Evolutionary conservation across 2,888 invertebrate genomes (phyloP).

Genomic region (Lasius fuliginosus): DNA sequence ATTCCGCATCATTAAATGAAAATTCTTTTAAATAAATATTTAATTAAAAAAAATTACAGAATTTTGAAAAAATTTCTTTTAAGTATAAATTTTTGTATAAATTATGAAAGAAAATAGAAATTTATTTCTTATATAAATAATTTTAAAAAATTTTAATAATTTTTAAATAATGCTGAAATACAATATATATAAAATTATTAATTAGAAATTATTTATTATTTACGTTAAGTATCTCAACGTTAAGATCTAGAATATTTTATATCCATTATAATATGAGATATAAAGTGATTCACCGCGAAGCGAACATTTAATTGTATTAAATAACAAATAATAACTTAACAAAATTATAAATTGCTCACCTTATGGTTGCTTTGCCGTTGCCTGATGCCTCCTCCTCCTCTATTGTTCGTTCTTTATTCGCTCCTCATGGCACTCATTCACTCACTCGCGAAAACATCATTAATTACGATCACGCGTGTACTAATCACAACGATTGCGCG

Average conservation of each 20-base stretch:
- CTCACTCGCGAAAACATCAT: background rate
- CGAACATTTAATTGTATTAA: no score
- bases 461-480: slow-evolving; percentile 1
- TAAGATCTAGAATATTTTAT: no score
- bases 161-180: background rate
- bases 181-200: no score
- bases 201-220: no score
- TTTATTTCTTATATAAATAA: background rate
- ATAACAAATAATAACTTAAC: no score
- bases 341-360: background rate
- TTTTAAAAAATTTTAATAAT: background rate
- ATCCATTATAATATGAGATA: no score
- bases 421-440: background rate
- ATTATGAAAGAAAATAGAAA: background rate
- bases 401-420: background rate
- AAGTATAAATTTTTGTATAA: background rate
- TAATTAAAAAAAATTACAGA: no score
- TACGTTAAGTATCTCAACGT: no score
- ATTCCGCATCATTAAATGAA: background rate
- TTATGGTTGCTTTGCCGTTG: background rate
- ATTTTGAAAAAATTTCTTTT: background rate
- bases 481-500: background rate
- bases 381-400: background rate
- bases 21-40: background rate
- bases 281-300: no score